Percentiles rank a stretch among this genome's conserved stretches.
phyloP scores from a whole-genome alignment of 2,797 vertebrate species.

The Benthosema pterotum region DNA sequence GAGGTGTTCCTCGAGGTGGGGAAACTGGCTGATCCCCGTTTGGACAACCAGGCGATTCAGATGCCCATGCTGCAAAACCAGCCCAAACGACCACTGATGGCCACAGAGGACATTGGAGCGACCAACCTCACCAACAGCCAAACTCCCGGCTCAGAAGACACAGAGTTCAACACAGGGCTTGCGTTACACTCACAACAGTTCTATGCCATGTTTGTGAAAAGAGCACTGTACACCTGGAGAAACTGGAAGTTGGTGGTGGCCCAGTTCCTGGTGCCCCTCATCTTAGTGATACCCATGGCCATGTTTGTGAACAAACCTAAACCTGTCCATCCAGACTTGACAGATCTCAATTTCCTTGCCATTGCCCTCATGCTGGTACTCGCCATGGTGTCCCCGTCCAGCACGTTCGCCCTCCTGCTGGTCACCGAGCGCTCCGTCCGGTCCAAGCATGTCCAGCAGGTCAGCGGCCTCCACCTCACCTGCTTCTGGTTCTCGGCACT shows the following conservation, averaged over 20 bases:
- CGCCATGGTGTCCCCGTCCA: conserved; percentile 95
- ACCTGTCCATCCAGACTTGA: no score
- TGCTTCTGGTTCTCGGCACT: conserved; percentile 98
- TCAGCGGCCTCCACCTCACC: conserved; percentile 91
- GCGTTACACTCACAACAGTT: conserved; percentile 96
- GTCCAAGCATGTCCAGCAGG: conserved; percentile 95
- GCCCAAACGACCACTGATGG: no score
- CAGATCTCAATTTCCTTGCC: no score
- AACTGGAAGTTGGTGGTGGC: conserved; percentile 98
- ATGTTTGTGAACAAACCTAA: no score
- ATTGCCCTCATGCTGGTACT: conserved; percentile 96
- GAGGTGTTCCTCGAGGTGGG: no score
- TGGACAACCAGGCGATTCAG: no score
- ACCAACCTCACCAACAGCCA: no score
- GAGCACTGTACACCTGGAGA: conserved; percentile 94
- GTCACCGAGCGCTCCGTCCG: conserved; percentile 91
- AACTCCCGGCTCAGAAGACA: no score
- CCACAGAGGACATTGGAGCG: no score
- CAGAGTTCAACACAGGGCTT: no score
- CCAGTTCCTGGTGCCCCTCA: conserved; percentile 94
- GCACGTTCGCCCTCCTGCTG: conserved; percentile 93
- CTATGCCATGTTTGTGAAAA: conserved; percentile 96
- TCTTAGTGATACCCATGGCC: conserved; percentile 92
- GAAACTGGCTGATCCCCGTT: no score
- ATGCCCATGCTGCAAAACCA: no score